Base-by-base conservation (phyloP, 1,140 invertebrate species). In the Macrobrachium rosenbergii region DNA sequence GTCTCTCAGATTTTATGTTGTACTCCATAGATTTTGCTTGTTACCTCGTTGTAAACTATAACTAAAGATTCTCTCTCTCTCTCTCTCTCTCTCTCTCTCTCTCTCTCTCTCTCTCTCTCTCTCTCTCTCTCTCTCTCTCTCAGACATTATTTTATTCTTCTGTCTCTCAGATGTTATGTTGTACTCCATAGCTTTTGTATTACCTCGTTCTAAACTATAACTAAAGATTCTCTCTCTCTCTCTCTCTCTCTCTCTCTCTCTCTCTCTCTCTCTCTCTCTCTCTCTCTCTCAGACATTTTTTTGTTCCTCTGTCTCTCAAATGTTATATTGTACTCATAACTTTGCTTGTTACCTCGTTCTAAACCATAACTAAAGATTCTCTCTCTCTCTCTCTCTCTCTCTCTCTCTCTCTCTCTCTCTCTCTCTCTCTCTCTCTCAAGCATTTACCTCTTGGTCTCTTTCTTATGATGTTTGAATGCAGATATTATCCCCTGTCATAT, bases 231-330 rank as follows among this genome's bases (percentile, higher is more conserved):
- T n/a, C n/a, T n/a, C 21, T 64, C 16, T 19, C 21, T 23, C n/a
- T 73, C 52, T 77, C 52, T 77, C 16, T 77, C 19, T 77, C 37
- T 77, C 75, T 52, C 75, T 77, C 75, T 77, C 75, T 77, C 75
- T 77, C 72, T 73, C 72, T 73, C 72, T 73, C 72, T 73, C 72
- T 73, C 72, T 73, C 72, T 73, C 72, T 73, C 72, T 73, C 72
- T 73, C 72, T 73, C 72, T 73, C 72, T 6, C 72, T 6, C 2
- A 19, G 16, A 19, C 72, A 19, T 23, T 73, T 23, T 6, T 2
- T 73, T 23, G n/a, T n/a, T n/a, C n/a, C n/a, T 6, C 72, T 73
- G 14, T 73, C 72, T 73, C 72, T 73, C 72, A 37, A 3, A 1
- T 37, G 28, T 37, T 37, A 37, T 77, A 5, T 45, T 45, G 17